Evolutionary conservation across 2,888 invertebrate species (phyloP), one percentile per base, ranked within the genome.

Genomic region (Thecophora atra): DNA sequence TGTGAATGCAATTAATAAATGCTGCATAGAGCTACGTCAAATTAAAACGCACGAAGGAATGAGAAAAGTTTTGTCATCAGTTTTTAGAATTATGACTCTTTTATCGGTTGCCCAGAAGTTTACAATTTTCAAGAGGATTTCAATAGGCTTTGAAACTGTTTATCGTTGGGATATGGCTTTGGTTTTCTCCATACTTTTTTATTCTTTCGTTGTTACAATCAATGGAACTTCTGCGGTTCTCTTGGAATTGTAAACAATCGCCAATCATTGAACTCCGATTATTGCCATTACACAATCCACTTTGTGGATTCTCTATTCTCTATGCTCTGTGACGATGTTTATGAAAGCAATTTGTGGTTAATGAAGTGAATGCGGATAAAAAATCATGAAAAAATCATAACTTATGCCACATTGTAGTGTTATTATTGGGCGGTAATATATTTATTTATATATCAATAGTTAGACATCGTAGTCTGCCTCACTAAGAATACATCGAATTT

Each of bases 181-280:
- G n/a, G n/a, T n/a, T n/a, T n/a, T n/a, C n/a, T n/a, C n/a, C n/a
- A n/a, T n/a, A n/a, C n/a, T n/a, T n/a, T n/a, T n/a, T n/a, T n/a
- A n/a, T n/a, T n/a, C n/a, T n/a, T n/a, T n/a, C n/a, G n/a, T n/a
- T n/a, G n/a, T n/a, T n/a, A n/a, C n/a, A n/a, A n/a, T n/a, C n/a
- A n/a, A n/a, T n/a, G 7, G 60, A 63, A 19, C n/a, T 3, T 26
- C 21, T 21, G 42, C 21, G 63, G 6, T 21, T 19, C 28, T 47
- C 21, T 15, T 47, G 17, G 47, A 47, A 47, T 42, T 68, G 68
- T 68, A 56, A 68, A 68, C 68, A 68, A 68, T 26, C 58, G 58
- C 44, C 24, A 58, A 68, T 58, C 68, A 68, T 58, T 68, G 68
- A 68, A 68, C 68, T 58, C 58, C 26, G 21, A 44, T 68, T 44